phyloP scores from a whole-genome alignment of 1,140 invertebrate species.

The Protaetia brevitarsis region DNA sequence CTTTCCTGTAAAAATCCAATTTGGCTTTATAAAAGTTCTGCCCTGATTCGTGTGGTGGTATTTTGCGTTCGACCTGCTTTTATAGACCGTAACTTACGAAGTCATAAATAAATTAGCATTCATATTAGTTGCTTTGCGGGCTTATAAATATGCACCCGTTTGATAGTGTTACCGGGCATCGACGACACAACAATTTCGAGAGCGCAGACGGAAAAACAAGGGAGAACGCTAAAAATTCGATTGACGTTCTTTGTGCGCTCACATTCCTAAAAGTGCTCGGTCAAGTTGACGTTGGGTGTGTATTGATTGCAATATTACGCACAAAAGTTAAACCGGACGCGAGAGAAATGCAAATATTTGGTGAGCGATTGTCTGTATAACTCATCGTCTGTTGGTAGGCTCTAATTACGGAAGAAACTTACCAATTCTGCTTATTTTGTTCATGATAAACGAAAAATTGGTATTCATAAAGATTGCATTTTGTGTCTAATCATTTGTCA shows the following conservation, averaged over 20 bases:
- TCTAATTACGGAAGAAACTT: not conserved
- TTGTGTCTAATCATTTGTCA: no score
- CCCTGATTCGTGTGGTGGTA: not conserved
- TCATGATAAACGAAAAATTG: no score
- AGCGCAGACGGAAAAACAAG: not conserved
- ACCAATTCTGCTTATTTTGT: not conserved
- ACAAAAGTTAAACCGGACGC: not conserved
- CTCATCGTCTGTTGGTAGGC: no score
- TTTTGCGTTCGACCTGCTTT: not conserved
- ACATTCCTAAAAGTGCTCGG: not conserved
- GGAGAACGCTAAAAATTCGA: not conserved
- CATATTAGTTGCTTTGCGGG: not conserved
- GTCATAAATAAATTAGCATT: constrained; percentile 14
- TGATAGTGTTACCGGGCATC: not conserved
- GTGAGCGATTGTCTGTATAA: not conserved
- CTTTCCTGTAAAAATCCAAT: not conserved
- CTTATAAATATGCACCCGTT: constrained; percentile 1
- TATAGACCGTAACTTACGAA: not conserved
- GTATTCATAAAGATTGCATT: no score
- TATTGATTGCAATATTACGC: not conserved
- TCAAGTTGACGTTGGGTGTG: not conserved
- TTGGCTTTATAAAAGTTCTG: not conserved
- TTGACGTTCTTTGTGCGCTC: not conserved
- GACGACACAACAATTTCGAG: not conserved
- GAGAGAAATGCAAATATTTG: not conserved